Percentiles rank a stretch among this genome's conserved stretches.
Conservation (phyloP, 2,797 vertebrate species). For the Lophius americanus region DNA sequence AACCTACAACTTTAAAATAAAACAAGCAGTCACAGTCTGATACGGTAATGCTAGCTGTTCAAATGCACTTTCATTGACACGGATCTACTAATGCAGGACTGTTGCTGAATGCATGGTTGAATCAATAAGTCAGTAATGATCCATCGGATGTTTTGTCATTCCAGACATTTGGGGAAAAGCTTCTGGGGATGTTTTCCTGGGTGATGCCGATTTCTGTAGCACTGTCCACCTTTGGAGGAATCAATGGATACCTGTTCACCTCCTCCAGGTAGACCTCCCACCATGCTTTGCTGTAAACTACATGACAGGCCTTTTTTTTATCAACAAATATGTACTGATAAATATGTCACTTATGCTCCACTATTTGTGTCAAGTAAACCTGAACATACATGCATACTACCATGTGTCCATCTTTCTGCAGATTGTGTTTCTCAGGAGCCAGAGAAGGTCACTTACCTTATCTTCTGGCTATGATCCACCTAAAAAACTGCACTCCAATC, state of each 20-base stretch:
- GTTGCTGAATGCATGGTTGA: background rate
- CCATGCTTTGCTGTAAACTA: background rate
- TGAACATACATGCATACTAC: background rate
- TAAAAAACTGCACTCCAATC: conserved; percentile 93
- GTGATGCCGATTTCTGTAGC: conserved; percentile 98
- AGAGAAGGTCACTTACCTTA: conserved; percentile 95
- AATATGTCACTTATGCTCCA: background rate
- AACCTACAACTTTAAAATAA: background rate
- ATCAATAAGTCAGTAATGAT: background rate
- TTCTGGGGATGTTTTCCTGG: conserved; percentile 95
- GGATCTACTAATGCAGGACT: background rate
- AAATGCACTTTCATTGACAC: background rate
- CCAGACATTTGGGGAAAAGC: conserved; percentile 97
- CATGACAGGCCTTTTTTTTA: background rate
- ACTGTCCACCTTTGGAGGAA: conserved; percentile 97
- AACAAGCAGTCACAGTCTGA: background rate
- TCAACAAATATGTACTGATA: background rate
- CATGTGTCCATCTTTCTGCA: conserved; percentile 50
- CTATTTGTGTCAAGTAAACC: background rate
- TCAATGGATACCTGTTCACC: conserved; percentile 98
- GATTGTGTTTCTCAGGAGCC: conserved; percentile 95
- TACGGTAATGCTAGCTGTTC: background rate
- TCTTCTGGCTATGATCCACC: conserved; percentile 96
- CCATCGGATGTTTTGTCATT: conserved; percentile 24
- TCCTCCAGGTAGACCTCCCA: conserved; percentile 89